These are phyloP conservation scores for Phania funesta DNA, from an alignment of 2,888 invertebrate species.

Conservation along the genomic window DNA sequence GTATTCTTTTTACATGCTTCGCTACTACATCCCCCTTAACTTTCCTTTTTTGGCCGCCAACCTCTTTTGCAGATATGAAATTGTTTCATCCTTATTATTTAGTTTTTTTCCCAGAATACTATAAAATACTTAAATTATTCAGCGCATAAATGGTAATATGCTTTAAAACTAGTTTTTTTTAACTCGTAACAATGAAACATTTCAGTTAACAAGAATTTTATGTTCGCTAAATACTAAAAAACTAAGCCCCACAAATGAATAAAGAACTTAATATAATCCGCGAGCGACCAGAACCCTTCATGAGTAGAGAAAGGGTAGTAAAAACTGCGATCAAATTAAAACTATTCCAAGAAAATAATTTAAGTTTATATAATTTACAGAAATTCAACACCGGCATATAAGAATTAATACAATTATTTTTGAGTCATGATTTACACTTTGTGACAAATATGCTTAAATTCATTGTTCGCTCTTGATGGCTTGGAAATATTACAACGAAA, in stretches of 20 bases:
- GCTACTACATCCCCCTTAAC: neutral
- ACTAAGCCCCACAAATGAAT: neutral
- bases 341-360: too few species aligned
- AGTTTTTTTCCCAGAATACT: slow-evolving; percentile 34
- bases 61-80: slow-evolving; percentile 8
- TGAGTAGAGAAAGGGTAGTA: too few species aligned
- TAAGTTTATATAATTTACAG: too few species aligned
- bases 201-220: slow-evolving; percentile 21
- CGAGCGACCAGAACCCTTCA: too few species aligned
- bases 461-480: too few species aligned
- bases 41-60: slow-evolving; percentile 7
- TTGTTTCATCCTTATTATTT: slow-evolving; percentile 26
- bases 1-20: slow-evolving; percentile 18
- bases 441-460: too few species aligned
- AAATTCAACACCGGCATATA: too few species aligned
- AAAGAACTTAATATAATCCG: neutral
- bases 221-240: neutral
- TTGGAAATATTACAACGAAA: too few species aligned
- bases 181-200: neutral
- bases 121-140: slow-evolving; percentile 55
- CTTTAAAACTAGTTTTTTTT: slow-evolving; percentile 12
- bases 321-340: too few species aligned
- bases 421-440: too few species aligned
- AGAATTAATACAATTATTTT: too few species aligned
- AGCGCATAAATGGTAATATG: slow-evolving; percentile 43